phyloP scores from a whole-genome alignment of 1,140 invertebrate genomes.

The Linepithema humile region DNA sequence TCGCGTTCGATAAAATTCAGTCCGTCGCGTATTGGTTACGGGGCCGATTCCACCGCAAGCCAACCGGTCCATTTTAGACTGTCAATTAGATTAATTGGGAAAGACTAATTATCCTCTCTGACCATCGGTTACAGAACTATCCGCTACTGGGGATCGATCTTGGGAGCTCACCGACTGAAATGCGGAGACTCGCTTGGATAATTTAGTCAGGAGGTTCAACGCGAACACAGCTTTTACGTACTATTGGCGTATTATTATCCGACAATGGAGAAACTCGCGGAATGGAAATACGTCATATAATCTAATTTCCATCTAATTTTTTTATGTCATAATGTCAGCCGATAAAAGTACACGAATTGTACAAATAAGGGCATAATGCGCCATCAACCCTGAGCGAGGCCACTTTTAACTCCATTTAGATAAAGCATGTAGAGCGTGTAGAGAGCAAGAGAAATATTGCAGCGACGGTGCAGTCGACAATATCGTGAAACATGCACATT shows the following conservation, averaged over 20 bases:
- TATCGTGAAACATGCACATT: constrained; percentile 19
- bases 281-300: not conserved
- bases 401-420: constrained; percentile 22
- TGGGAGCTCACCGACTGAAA: constrained; percentile 25
- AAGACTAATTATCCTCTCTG: constrained; percentile 58
- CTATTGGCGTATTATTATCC: constrained; percentile 8
- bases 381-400: not conserved
- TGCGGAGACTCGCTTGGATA: constrained; percentile 16
- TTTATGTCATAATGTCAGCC: not conserved
- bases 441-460: constrained; percentile 40
- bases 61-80: constrained; percentile 21
- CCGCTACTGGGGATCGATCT: constrained; percentile 28
- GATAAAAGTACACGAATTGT: too few species aligned
- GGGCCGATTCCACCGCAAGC: constrained; percentile 30
- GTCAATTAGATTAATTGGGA: constrained; percentile 68
- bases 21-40: not conserved
- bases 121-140: constrained; percentile 12
- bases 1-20: not conserved
- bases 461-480: constrained; percentile 30
- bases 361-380: not conserved
- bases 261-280: not conserved
- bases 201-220: not conserved
- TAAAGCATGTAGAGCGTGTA: constrained; percentile 12
- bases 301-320: not conserved
- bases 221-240: not conserved